Percentiles rank a stretch among this genome's conserved stretches.
Conservation (phyloP, 1,140 invertebrate genomes). For the Pseudobourletiella spinata region DNA sequence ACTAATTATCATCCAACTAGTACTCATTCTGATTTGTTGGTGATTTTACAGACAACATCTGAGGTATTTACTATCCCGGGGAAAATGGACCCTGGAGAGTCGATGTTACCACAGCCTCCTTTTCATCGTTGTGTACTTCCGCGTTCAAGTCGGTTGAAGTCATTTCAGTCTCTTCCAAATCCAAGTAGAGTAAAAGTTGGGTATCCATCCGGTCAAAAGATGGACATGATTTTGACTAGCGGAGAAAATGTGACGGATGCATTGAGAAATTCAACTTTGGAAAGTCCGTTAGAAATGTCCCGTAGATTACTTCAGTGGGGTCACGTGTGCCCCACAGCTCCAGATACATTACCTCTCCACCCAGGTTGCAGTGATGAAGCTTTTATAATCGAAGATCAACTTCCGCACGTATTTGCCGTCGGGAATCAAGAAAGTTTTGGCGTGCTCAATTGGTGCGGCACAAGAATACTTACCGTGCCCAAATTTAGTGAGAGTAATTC, state of each 20-base stretch:
- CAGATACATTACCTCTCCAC: conserved; percentile 29
- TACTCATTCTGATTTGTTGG: conserved; percentile 2
- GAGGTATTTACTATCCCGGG: conserved; percentile 31
- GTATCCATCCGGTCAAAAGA: not conserved
- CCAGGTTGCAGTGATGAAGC: conserved; percentile 21
- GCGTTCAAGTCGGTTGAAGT: not conserved
- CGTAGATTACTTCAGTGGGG: conserved; percentile 30
- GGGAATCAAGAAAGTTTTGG: conserved; percentile 24
- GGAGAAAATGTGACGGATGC: conserved; percentile 32
- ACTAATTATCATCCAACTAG: not conserved
- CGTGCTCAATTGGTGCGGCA: conserved; percentile 13
- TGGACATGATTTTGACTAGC: conserved; percentile 21
- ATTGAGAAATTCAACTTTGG: conserved; percentile 18
- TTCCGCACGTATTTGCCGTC: conserved; percentile 25
- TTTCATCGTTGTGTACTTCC: conserved; percentile 28
- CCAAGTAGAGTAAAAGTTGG: conserved; percentile 17
- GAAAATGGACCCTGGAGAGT: conserved; percentile 19
- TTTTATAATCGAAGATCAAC: conserved; percentile 18
- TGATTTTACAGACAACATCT: conserved; percentile 25
- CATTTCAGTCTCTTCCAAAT: conserved; percentile 29
- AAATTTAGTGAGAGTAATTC: conserved; percentile 11
- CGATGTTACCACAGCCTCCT: conserved; percentile 32
- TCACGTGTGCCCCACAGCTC: conserved; percentile 32
- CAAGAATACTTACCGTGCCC: conserved; percentile 27
- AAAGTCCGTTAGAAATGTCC: conserved; percentile 24